Evolutionary conservation across 2,888 invertebrate species (phyloP).

Genomic region (Laothoe populi): DNA sequence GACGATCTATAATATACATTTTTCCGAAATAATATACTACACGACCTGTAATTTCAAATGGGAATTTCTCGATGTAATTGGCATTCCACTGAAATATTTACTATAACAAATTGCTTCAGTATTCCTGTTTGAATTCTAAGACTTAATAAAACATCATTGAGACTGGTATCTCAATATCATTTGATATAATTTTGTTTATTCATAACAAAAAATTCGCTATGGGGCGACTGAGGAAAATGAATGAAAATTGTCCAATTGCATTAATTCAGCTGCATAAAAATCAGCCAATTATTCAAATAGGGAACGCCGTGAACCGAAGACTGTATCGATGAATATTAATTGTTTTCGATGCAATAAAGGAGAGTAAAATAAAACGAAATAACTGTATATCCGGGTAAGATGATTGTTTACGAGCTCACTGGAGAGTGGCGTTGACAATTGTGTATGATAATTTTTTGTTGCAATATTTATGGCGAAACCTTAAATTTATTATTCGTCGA

Average conservation of each 20-base stretch:
- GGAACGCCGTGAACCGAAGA: conserved; percentile 69
- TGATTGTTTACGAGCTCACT: conserved; percentile 42
- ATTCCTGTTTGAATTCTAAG: too few species aligned
- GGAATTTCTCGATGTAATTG: too few species aligned
- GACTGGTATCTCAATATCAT: too few species aligned
- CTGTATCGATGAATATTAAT: conserved; percentile 81
- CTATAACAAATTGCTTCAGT: too few species aligned
- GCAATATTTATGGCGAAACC: conserved; percentile 19
- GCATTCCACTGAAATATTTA: too few species aligned
- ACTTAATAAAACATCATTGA: too few species aligned
- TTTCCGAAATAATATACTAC: too few species aligned
- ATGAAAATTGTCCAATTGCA: conserved; percentile 74
- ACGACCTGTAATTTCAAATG: too few species aligned
- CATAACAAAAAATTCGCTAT: background rate
- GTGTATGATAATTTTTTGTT: conserved; percentile 21
- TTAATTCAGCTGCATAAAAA: conserved; percentile 83
- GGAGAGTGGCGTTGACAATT: conserved; percentile 16
- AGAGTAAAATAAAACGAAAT: conserved; percentile 51
- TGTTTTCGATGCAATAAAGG: conserved; percentile 67
- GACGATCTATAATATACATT: too few species aligned
- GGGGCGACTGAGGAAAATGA: conserved; percentile 56
- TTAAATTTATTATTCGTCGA: conserved; percentile 8
- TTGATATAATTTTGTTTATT: too few species aligned
- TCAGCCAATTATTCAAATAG: conserved; percentile 84
- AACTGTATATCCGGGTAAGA: conserved; percentile 54